Evolutionary conservation across 2,797 vertebrate species (phyloP), one percentile per base, ranked within the genome.

Genomic region (Hozukius guyotensis): DNA sequence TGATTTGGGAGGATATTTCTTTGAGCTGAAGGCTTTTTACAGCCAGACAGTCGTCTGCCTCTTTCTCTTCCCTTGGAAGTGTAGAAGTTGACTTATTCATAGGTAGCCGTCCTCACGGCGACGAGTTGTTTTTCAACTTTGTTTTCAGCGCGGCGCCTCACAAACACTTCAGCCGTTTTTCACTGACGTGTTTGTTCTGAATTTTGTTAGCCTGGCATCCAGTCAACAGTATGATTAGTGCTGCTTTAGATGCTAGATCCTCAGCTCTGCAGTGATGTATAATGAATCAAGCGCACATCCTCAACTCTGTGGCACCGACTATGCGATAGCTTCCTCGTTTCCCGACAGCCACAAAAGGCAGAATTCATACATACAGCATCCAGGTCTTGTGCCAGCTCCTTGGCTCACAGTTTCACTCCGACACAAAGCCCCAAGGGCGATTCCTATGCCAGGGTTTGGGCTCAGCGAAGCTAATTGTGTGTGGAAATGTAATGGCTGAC

Each of bases 401-500:
- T 83, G 87, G 88, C 91, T 86, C 88, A 60, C 75, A 81, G 89
- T 86, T 91, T 84, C 80, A 69, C 80, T 89, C 86, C 31, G 84
- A 84, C 87, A 76, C 78, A 14, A 64, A 80, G 77, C 85, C 91
- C 89, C 90, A 70, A 88, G 89, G 89, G 91, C 67, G 31, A 86
- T 52, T 84, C 82, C 82, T 72, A 29, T 89, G 93, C 92, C 93
- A 94, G 91, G 87, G 86, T 90, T 85, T 79, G 91, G 88, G 84
- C 91, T 94, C 91, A 73, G 78, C 53, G 84, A 83, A 85, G 92
- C 94, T 95, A 95, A 95, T 95, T 95, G 94, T 88, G 93, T 94
- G 93, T 93, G 90, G 92, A 95, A 94, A 95, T 92, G 90, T 92
- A 92, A 93, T 88, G 91, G 90, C 93, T 92, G 94, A 95, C 94